A percentile compares a stretch with the other conserved stretches of the same genome.
These are phyloP conservation scores for Hyla sarda DNA, from an alignment of 2,113 vertebrate species.

Conservation along the genomic window DNA sequence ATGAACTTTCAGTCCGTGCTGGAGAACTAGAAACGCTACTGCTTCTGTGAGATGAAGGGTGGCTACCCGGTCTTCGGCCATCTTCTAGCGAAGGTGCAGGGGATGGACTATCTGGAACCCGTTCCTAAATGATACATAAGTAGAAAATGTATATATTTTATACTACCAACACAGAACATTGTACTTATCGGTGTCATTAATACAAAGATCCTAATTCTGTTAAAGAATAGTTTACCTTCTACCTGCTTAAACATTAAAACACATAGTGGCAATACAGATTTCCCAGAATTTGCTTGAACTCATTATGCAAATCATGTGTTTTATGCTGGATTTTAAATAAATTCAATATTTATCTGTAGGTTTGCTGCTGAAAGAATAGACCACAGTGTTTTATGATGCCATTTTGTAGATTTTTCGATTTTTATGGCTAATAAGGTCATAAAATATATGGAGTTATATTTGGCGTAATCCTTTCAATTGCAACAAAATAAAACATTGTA, in stretches of 20 bases:
- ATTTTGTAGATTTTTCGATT: conserved; percentile 22
- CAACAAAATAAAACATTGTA: conserved; percentile 61
- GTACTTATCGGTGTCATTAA: too few species aligned
- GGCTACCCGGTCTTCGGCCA: conserved; percentile 93
- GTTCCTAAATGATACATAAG: conserved; percentile 76
- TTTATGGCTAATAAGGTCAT: conserved; percentile 22
- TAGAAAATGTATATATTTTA: background rate
- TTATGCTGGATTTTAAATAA: background rate
- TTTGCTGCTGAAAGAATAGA: conserved; percentile 6
- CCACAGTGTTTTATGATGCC: background rate
- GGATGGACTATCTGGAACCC: conserved; percentile 95
- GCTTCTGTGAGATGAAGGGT: conserved; percentile 97
- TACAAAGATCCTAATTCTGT: too few species aligned
- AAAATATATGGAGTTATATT: conserved; percentile 35
- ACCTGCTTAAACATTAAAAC: too few species aligned
- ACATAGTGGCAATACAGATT: background rate
- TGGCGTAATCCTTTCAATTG: conserved; percentile 18
- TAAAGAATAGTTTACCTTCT: too few species aligned
- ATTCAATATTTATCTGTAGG: conserved; percentile 16
- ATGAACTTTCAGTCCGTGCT: conserved; percentile 95
- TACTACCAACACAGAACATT: background rate
- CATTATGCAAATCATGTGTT: conserved; percentile 1
- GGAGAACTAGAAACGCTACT: conserved; percentile 99
- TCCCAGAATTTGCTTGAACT: background rate
- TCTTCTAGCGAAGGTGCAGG: conserved; percentile 96